phyloP scores from a whole-genome alignment of 2,113 vertebrate genomes.

The Hyperopisus bebe region DNA sequence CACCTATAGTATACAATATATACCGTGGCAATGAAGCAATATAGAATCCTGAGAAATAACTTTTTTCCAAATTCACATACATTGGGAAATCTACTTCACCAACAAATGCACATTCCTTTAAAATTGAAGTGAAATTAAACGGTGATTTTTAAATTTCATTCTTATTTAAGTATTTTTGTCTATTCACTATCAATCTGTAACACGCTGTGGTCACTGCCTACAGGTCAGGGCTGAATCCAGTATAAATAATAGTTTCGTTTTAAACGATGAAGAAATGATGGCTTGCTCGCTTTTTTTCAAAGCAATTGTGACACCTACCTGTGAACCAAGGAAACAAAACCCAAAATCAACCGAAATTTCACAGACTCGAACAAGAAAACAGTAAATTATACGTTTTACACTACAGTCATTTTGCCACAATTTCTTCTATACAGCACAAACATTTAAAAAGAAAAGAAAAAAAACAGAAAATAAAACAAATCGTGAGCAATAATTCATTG shows the following conservation, averaged over 20 bases:
- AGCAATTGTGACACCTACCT: slow-evolving; percentile 99
- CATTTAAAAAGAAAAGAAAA: neutral
- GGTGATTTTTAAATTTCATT: slow-evolving; percentile 14
- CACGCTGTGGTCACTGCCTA: slow-evolving; percentile 69
- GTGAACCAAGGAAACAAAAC: slow-evolving; percentile 82
- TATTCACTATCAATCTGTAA: slow-evolving; percentile 60
- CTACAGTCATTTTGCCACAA: neutral
- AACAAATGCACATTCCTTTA: slow-evolving; percentile 67
- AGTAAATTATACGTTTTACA: slow-evolving; percentile 1
- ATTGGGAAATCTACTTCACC: slow-evolving; percentile 73
- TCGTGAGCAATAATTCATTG: neutral
- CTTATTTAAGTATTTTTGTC: slow-evolving; percentile 48
- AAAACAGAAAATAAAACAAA: neutral
- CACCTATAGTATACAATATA: slow-evolving; percentile 72
- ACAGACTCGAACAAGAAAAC: slow-evolving; percentile 16
- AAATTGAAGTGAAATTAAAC: slow-evolving; percentile 53
- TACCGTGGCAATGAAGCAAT: slow-evolving; percentile 90
- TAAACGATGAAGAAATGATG: slow-evolving; percentile 68
- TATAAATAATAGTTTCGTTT: slow-evolving; percentile 68
- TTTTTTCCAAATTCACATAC: slow-evolving; percentile 78
- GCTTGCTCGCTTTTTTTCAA: slow-evolving; percentile 80
- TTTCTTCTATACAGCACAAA: neutral
- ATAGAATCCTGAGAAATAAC: slow-evolving; percentile 93
- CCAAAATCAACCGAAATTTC: slow-evolving; percentile 56
- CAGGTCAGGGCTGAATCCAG: slow-evolving; percentile 73